Evolutionary conservation across 2,113 vertebrate species (phyloP).

Genomic region (Stercorarius parasiticus): DNA sequence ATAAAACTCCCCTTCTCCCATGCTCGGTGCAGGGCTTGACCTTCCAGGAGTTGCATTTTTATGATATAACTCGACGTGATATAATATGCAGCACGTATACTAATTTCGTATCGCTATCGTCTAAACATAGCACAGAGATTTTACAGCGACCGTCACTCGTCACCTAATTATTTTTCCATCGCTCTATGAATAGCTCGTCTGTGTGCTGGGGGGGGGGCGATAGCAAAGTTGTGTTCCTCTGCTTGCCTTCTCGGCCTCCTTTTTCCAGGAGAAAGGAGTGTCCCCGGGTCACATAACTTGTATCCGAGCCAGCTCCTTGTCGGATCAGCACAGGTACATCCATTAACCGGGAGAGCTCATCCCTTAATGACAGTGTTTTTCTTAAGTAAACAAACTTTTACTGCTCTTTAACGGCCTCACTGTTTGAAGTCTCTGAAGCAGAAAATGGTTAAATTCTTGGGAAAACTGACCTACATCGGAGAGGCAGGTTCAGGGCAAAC

Average conservation of each 20-base stretch:
- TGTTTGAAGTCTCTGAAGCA: constrained; percentile 79
- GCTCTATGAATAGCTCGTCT: constrained; percentile 30
- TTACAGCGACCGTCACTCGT: constrained; percentile 48
- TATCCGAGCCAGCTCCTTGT: neutral
- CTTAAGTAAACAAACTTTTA: constrained; percentile 82
- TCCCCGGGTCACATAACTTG: neutral
- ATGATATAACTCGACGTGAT: neutral
- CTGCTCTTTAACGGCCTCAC: constrained; percentile 74
- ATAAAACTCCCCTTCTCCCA: constrained; percentile 56
- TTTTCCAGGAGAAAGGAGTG: neutral
- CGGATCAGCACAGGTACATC: constrained; percentile 59
- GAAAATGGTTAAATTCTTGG: constrained; percentile 80
- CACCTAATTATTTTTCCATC: constrained; percentile 66
- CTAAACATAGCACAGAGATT: constrained; percentile 46
- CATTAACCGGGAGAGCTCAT: constrained; percentile 55
- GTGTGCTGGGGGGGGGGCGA: neutral
- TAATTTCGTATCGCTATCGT: constrained; percentile 15
- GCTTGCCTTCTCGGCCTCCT: neutral
- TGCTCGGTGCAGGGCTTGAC: neutral
- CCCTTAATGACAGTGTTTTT: constrained; percentile 72
- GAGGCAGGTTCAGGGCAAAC: constrained; percentile 57
- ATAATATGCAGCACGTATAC: constrained; percentile 15
- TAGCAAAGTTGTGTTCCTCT: neutral
- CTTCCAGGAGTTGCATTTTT: constrained; percentile 14
- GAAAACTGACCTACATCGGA: constrained; percentile 75